Evolutionary conservation across 2,113 vertebrate genomes (phyloP), one percentile per base, ranked within the genome.

Genomic region (Thunnus maccoyii): DNA sequence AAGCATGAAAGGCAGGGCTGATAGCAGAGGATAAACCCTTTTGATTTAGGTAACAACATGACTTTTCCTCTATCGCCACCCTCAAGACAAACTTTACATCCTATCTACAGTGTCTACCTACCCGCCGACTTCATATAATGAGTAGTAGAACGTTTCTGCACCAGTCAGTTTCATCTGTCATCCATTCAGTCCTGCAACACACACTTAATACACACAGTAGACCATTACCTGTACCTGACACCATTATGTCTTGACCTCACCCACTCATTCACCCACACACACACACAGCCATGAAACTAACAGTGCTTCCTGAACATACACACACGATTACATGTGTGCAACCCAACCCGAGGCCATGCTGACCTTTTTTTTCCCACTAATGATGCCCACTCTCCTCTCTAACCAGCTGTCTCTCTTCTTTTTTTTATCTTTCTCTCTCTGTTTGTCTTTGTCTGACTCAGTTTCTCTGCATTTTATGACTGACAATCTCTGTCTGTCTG

Each of bases 281-380:
- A 11, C 62, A 7, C 14, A 14, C 56, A 2, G 36, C 61, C n/a
- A 15, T 63, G 18, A 65, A 17, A 9, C 20, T 15, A 3, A 1
- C 62, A 3, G 15, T 3, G 25, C 9, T 10, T 52, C 30, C 50
- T 14, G 17, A 30, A 47, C 27, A 11, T 55, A 69, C 64, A 47
- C 55, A 46, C 61, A 4, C 1, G 13, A 22, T 32, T 54, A 47
- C 32, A 22, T 51, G 63, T 60, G 56, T 54, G 66, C 30, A 50
- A 70, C 8, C 52, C 58, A 15, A 22, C 58, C 55, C 0, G 71
- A 75, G 80, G 60, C 66, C 55, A 47, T 57, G 30, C 67, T 84
- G 85, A 87, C 72, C 81, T 64, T 60, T 74, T 25, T 64, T 60
- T 74, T 25, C 48, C 46, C 17, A 41, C 56, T 80, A 83, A 83